These are phyloP conservation scores for Ophion ventricosus DNA, from an alignment of 2,888 invertebrate genomes.

Conservation along the genomic window DNA sequence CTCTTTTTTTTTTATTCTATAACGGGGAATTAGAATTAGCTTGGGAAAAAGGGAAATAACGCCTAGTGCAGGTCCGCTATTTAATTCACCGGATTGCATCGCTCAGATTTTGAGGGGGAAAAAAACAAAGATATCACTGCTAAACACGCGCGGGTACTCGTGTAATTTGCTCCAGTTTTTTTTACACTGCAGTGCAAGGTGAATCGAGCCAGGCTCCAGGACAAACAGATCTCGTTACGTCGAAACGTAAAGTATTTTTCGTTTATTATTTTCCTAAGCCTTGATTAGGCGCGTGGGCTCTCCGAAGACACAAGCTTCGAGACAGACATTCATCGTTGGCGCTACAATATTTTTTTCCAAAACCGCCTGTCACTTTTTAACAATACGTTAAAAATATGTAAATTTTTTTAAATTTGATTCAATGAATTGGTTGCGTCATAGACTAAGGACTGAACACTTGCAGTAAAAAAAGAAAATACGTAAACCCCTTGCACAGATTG, in stretches of 20 bases:
- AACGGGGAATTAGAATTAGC: background rate
- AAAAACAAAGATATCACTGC: constrained; percentile 8
- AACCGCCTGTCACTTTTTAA: background rate
- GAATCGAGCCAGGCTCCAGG: background rate
- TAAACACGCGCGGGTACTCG: constrained; percentile 2
- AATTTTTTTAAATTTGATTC: background rate
- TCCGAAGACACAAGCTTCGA: no score
- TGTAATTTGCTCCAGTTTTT: constrained; percentile 25
- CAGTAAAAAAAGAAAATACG: no score
- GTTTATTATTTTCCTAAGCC: background rate
- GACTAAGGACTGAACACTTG: background rate
- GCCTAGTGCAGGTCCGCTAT: constrained; percentile 16
- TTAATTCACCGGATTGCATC: constrained; percentile 16
- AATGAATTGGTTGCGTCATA: background rate
- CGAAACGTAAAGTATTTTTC: background rate
- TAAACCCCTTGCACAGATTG: background rate
- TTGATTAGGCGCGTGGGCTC: background rate
- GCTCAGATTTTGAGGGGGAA: background rate
- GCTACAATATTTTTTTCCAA: background rate
- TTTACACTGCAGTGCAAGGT: constrained; percentile 8
- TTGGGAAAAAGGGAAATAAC: background rate
- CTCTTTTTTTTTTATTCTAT: background rate
- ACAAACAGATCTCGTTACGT: constrained; percentile 10
- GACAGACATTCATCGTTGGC: no score
- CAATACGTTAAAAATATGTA: background rate